Evolutionary conservation across 2,113 vertebrate genomes (phyloP).

Genomic region (Aptenodytes forsteri): DNA sequence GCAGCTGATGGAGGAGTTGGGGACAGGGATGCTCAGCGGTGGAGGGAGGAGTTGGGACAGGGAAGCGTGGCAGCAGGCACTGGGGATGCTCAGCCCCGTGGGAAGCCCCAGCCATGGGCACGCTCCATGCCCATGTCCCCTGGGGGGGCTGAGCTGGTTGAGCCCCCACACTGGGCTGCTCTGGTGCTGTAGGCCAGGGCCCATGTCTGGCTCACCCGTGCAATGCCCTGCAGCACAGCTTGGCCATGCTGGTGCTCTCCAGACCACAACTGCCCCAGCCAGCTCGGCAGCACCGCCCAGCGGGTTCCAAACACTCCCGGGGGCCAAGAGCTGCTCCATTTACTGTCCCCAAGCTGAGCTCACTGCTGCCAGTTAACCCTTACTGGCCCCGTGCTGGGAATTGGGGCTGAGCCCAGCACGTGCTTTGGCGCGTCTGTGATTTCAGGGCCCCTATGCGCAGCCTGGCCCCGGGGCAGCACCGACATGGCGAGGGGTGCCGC

Average conservation of each 20-base stretch:
- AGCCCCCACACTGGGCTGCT: rapidly evolving
- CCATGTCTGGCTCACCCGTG: background rate
- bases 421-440: background rate
- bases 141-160: no score
- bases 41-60: background rate
- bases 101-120: background rate
- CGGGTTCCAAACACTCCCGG: background rate
- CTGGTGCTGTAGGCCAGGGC: background rate
- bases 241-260: background rate
- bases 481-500: rapidly evolving
- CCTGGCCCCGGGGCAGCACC: background rate
- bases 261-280: background rate
- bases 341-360: background rate
- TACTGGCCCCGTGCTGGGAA: background rate
- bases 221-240: background rate
- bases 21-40: rapidly evolving
- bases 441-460: background rate
- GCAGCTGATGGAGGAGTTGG: rapidly evolving
- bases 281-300: background rate
- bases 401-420: background rate
- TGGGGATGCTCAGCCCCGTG: background rate
- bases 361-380: background rate
- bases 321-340: conserved; percentile 34
- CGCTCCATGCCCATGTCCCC: rapidly evolving
- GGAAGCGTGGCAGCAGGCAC: rapidly evolving